Evolutionary conservation across 2,888 invertebrate species (phyloP), one percentile per base, ranked within the genome.

Genomic region (Chymomyza amoena): DNA sequence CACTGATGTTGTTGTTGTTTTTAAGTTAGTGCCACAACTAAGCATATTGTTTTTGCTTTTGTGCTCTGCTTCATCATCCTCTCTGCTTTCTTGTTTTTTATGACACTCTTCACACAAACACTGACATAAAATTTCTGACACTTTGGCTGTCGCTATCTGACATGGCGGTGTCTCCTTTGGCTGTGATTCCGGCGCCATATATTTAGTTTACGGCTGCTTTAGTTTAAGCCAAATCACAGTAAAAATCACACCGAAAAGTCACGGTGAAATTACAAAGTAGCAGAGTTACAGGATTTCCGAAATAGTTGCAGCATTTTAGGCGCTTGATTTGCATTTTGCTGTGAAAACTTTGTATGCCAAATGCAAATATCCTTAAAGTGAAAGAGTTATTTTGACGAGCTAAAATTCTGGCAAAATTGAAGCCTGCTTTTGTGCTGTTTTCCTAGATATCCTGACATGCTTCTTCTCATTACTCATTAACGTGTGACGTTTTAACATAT

Each of bases 1-100:
- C 75, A 63, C 70, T 75, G 87, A 80, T 83, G 78, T 81, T 73
- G 87, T 82, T 83, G 78, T 81, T 73, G 85, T 87, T 84, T 83
- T 83, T 81, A 70, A 75, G 71, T 75, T 73, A 66, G 62, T 73
- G 54, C 51, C 16, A 10, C 16, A n/a, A 73, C 63, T 66, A 61
- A 79, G 81, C 81, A 81, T 79, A 79, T 81, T 80, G 80, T 80
- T 81, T 80, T 81, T 72, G 13, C 7, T 70, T 63, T 59, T 59
- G 0, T 45, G 3, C 59, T 32, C 32, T 32, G 6, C 32, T 32
- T 1, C 32, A 32, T 32, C 32, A 32, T 7, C 32, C 7, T 1
- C 32, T 32, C 32, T 45, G 25, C 65, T 79, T 70, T 36, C 64
- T 62, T 57, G 25, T 72, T 81, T 83, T 83, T 87, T 87, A 84